Percentiles rank a stretch among this genome's conserved stretches.
Conservation (phyloP, 2,888 invertebrate species). For the Leptinotarsa juncta region DNA sequence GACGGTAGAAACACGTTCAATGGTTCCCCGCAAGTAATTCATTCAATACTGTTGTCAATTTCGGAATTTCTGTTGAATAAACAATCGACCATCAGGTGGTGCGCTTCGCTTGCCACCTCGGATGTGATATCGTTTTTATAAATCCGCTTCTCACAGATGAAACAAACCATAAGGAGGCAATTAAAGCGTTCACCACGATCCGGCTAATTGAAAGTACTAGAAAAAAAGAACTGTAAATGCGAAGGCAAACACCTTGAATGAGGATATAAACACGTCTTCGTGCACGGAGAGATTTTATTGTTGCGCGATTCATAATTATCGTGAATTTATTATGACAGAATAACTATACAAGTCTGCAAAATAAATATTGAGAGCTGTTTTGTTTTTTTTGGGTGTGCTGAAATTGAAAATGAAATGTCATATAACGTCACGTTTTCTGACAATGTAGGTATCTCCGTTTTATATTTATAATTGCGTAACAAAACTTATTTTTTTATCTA, state of each 20-base stretch:
- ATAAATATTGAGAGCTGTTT: too few species aligned
- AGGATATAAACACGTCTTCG: constrained; percentile 20
- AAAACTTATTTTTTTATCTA: too few species aligned
- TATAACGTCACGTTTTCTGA: too few species aligned
- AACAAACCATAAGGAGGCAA: constrained; percentile 10
- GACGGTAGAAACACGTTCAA: too few species aligned
- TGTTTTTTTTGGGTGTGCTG: too few species aligned
- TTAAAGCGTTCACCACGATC: constrained; percentile 17
- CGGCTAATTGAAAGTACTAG: constrained; percentile 20
- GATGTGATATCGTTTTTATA: neutral
- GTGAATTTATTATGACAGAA: constrained; percentile 23
- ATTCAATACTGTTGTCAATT: too few species aligned
- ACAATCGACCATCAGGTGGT: neutral
- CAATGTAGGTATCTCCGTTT: too few species aligned
- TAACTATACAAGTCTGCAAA: neutral
- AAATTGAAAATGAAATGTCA: too few species aligned
- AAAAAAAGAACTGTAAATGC: constrained; percentile 25
- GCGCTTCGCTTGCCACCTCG: neutral
- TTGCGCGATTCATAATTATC: neutral
- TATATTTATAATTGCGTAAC: too few species aligned
- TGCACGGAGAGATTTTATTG: constrained; percentile 17
- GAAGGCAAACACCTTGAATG: constrained; percentile 31
- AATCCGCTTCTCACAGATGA: neutral
- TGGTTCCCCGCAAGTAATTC: too few species aligned
- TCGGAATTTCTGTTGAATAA: too few species aligned